Evolutionary conservation across 1,140 invertebrate species (phyloP), one percentile per base, ranked within the genome.

Genomic region (Euwallacea similis): DNA sequence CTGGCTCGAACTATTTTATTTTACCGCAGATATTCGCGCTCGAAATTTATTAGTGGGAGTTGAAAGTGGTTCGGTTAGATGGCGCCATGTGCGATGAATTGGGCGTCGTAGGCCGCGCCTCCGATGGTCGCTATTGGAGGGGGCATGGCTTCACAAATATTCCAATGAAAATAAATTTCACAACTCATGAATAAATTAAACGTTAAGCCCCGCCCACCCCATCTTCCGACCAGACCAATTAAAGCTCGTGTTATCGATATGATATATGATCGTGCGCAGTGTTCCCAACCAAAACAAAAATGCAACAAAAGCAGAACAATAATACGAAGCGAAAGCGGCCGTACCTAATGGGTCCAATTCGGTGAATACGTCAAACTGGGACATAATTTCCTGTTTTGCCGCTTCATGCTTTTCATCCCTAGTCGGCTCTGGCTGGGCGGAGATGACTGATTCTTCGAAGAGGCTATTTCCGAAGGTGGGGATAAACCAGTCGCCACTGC

Each of bases 311-410:
- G 33, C 59, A 61, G 44, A 11, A 56, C 46, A 64, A 8, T 61
- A 16, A 15, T 11, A 54, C 11, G 13, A 62, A n/a, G 16, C 7
- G 16, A 10, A 41, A 64, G n/a, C 15, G 59, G 16, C 74, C 76
- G 73, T 75, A 78, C 94, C 93, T 78, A 97, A 83, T 64, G 94
- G 94, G 87, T 97, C 94, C 82, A 96, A 84, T 82, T 96, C 94
- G 44, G 92, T 95, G 84, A 96, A 96, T 74, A 95, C 91, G 85
- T 94, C 93, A 73, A 81, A 82, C 55, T 82, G 81, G 7, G 79
- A 79, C 68, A 81, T 70, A 74, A 82, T 81, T 67, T 81, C 79
- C 63, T 80, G 78, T 73, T 81, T 81, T 7, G 75, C 74, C 41
- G 69, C 72, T 68, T 81, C 79, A 46, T 80, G 77, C 46, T 78